Conservation (phyloP, 2,888 invertebrate genomes). For the Nineta flava region DNA sequence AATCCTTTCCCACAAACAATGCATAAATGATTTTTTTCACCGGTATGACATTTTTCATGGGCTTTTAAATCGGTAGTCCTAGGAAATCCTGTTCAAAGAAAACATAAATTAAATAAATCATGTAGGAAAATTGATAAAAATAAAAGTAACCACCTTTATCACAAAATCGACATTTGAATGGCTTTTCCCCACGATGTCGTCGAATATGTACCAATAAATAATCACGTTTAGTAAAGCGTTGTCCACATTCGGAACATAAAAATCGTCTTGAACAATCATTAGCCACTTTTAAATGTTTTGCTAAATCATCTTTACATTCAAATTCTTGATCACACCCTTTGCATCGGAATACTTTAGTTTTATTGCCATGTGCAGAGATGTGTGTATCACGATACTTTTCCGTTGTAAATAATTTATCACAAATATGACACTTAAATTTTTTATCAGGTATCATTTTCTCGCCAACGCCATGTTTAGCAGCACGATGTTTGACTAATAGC, state of each 20-base stretch:
- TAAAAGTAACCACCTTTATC: constrained; percentile 27
- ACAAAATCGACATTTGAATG: constrained; percentile 40
- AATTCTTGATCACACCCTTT: constrained; percentile 28
- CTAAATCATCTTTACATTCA: constrained; percentile 32
- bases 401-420: constrained; percentile 32
- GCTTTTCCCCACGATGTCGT: constrained; percentile 40
- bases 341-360: constrained; percentile 22
- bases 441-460: constrained; percentile 19
- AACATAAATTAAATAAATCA: not conserved
- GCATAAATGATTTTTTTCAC: constrained; percentile 40
- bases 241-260: constrained; percentile 40
- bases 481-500: constrained; percentile 31
- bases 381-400: constrained; percentile 37
- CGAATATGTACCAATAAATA: constrained; percentile 41
- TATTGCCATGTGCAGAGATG: constrained; percentile 27
- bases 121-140: not conserved
- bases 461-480: constrained; percentile 24
- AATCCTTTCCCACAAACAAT: constrained; percentile 29
- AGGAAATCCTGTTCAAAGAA: constrained; percentile 28
- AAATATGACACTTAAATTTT: constrained; percentile 25
- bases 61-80: constrained; percentile 40
- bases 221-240: constrained; percentile 38
- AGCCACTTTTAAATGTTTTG: constrained; percentile 37
- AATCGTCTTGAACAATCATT: constrained; percentile 35
- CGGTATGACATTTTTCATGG: constrained; percentile 37